phyloP scores from a whole-genome alignment of 23 tunicate species.

The Phallusia fumigata region DNA sequence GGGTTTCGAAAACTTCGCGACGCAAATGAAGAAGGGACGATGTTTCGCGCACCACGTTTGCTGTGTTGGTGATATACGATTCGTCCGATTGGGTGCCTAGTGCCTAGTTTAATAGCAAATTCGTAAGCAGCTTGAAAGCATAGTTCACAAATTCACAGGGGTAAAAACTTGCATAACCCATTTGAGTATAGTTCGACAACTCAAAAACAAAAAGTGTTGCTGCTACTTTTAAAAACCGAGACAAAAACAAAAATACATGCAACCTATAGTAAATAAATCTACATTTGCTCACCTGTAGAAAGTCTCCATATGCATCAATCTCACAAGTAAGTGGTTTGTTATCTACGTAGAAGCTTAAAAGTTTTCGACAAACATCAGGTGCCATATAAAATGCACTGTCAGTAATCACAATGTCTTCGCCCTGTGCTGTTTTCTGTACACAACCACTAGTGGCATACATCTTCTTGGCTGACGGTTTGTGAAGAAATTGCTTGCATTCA shows the following conservation, averaged over 20 bases:
- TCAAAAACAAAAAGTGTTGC: background rate
- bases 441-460: constrained; percentile 50
- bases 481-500: constrained; percentile 62
- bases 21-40: constrained; percentile 42
- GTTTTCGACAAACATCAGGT: constrained; percentile 34
- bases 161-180: too few relatives aligned
- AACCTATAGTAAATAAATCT: background rate
- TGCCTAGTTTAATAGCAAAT: background rate
- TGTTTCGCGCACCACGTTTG: constrained; percentile 60
- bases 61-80: constrained; percentile 51
- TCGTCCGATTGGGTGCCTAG: constrained; percentile 55
- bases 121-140: too few relatives aligned
- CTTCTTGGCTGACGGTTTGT: constrained; percentile 65
- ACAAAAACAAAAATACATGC: background rate
- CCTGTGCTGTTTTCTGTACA: constrained; percentile 10
- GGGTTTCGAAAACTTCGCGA: constrained; percentile 28
- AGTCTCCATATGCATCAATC: constrained; percentile 93
- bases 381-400: constrained; percentile 85
- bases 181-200: background rate
- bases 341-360: constrained; percentile 42
- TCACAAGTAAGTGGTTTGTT: constrained; percentile 76
- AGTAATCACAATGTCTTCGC: constrained; percentile 46
- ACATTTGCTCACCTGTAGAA: constrained; percentile 57
- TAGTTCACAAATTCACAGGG: too few relatives aligned
- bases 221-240: background rate